phyloP scores from a whole-genome alignment of 2,888 invertebrate species.

The Agrochola lychnidis region DNA sequence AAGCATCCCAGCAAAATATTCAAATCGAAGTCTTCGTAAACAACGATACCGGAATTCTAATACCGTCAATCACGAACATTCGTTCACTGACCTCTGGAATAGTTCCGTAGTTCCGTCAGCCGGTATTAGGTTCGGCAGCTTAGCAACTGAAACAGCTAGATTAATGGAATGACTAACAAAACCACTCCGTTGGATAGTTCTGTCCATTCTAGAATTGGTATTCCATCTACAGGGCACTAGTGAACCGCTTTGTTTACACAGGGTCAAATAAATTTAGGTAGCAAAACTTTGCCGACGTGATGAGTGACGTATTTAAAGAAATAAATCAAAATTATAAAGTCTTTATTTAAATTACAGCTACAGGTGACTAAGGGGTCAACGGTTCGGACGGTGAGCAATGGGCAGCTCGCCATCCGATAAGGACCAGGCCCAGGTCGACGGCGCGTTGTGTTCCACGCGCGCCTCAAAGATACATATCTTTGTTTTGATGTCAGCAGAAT shows the following conservation, averaged over 20 bases:
- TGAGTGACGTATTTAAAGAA: too few species aligned
- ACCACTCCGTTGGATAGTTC: conserved; percentile 29
- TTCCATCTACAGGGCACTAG: neutral
- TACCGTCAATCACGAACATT: conserved; percentile 17
- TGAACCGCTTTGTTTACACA: conserved; percentile 1
- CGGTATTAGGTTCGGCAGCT: conserved; percentile 26
- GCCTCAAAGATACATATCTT: too few species aligned
- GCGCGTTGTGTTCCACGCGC: too few species aligned
- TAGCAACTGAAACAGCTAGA: conserved; percentile 22
- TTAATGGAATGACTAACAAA: conserved; percentile 45
- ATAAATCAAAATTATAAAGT: too few species aligned
- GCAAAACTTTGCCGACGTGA: too few species aligned
- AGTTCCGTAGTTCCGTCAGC: conserved; percentile 2
- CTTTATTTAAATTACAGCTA: too few species aligned
- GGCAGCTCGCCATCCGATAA: too few species aligned
- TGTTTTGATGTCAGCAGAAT: too few species aligned
- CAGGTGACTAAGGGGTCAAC: too few species aligned
- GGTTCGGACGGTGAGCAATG: too few species aligned
- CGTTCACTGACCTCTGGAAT: conserved; percentile 35
- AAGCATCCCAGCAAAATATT: conserved; percentile 37
- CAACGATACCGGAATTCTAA: conserved; percentile 48
- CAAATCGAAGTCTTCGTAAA: conserved; percentile 31
- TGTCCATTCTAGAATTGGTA: conserved; percentile 19
- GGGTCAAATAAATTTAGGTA: neutral
- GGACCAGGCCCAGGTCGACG: too few species aligned